Percentiles rank a stretch among this genome's conserved stretches.
Evolutionary conservation across 2,113 vertebrate species (phyloP).

Genomic region (Paedocypris sp.): DNA sequence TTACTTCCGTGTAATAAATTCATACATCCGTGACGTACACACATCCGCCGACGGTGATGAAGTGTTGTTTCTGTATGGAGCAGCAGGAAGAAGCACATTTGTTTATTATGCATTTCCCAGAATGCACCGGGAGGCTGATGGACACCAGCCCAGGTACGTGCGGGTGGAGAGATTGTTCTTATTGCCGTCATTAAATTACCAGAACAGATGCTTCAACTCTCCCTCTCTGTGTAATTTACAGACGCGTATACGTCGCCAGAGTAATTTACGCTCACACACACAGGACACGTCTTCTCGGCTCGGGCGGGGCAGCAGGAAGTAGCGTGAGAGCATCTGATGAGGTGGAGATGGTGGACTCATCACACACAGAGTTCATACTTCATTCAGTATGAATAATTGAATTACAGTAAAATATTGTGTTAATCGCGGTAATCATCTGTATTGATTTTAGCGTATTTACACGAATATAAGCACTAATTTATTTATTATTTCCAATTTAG

Average conservation of each 20-base stretch:
- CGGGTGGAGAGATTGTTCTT: background rate
- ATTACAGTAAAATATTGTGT: too few species aligned
- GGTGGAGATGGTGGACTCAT: background rate
- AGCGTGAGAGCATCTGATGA: background rate
- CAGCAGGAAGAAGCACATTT: too few species aligned
- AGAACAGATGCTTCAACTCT: constrained; percentile 4
- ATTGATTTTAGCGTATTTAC: too few species aligned
- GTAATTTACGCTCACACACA: constrained; percentile 2
- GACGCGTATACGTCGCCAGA: background rate
- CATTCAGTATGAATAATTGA: too few species aligned
- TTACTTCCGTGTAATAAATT: too few species aligned
- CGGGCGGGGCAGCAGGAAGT: background rate
- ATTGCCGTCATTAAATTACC: constrained; percentile 15
- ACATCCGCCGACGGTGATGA: too few species aligned
- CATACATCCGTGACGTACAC: too few species aligned
- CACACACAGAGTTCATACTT: too few species aligned
- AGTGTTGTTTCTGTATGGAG: too few species aligned
- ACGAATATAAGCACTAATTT: too few species aligned
- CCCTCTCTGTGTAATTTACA: background rate
- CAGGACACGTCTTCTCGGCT: background rate
- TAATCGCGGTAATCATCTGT: too few species aligned
- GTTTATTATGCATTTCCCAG: constrained; percentile 1
- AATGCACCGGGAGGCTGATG: background rate
- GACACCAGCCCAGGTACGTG: constrained; percentile 3
- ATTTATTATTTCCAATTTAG: too few species aligned